phyloP scores from a whole-genome alignment of 1,140 invertebrate species.

The Platorchestia sp. region DNA sequence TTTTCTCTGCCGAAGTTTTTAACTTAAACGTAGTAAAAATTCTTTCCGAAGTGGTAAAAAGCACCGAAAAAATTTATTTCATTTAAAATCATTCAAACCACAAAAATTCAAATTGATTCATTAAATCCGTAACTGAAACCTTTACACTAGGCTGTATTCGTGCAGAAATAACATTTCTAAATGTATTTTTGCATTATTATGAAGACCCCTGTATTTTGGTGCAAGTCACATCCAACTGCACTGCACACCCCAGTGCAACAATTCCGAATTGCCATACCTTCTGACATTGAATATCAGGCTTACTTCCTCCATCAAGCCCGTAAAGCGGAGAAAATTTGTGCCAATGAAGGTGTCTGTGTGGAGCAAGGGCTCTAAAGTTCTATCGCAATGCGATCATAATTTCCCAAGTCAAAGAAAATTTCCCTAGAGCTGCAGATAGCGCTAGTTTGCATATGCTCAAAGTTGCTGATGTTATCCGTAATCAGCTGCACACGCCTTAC shows the following conservation, averaged over 20 bases:
- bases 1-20: no score
- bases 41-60: no score
- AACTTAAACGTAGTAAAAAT: no score
- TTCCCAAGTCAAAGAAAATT: conserved; percentile 17
- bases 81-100: neutral
- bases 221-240: neutral
- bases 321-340: neutral
- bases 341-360: neutral
- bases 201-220: neutral
- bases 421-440: conserved; percentile 48
- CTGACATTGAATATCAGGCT: neutral
- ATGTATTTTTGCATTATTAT: no score
- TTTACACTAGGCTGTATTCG: neutral
- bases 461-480: conserved; percentile 45
- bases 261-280: neutral
- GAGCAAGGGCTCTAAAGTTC: conserved; percentile 3
- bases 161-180: neutral
- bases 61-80: neutral
- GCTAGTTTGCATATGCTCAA: conserved; percentile 34
- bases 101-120: neutral
- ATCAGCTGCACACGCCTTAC: conserved; percentile 37
- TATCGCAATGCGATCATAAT: conserved; percentile 37
- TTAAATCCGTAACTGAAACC: neutral
- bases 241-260: neutral
- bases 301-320: neutral